Base-by-base conservation (phyloP, 2,888 invertebrate genomes). In the Clivina fossor region DNA sequence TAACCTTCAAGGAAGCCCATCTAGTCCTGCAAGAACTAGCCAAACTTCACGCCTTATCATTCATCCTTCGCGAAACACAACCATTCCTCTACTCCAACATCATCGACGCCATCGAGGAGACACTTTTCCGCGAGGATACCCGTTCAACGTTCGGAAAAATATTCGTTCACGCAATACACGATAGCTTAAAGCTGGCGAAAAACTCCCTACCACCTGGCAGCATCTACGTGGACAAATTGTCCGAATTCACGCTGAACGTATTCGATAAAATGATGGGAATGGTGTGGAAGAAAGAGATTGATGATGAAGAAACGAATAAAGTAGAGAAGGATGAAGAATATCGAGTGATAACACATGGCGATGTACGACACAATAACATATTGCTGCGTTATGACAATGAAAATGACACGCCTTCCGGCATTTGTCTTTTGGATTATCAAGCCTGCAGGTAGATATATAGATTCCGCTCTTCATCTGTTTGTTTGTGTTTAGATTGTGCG, bases 41-140 rank as follows among this genome's bases (percentile, higher is more conserved):
- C n/a, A 48, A 46, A 33, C 61, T 62, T 35, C 65, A 65, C 55
- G 62, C 64, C 43, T 59, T 54, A 30, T 64, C 64, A 33, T 63
- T 62, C 37, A 61, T 62, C 26, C 11, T 59, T 35, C 61, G 60
- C 35, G 59, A 62, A 32, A 60, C 58, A 57, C 50, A 51, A n/a
- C 59, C 59, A 9, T 30, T 55, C 15, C 44, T 18, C 24, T 63
- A 63, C 35, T 28, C 44, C 8, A 53, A 57, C 20, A 61, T 61
- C 50, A 59, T 61, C 55, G 58, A 59, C 51, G 54, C 57, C 55
- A 51, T 63, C 15, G 37, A 56, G 18, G 61, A 63, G 40, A 60
- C 61, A 18, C 40, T 62, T 7, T 61, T 64, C 41, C 7, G 46
- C 4, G 46, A 54, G 11, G 47, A 37, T 8, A 49, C 47, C 40